Base-by-base conservation (phyloP, 2,113 vertebrate species). In the Hippocampus zosterae region DNA sequence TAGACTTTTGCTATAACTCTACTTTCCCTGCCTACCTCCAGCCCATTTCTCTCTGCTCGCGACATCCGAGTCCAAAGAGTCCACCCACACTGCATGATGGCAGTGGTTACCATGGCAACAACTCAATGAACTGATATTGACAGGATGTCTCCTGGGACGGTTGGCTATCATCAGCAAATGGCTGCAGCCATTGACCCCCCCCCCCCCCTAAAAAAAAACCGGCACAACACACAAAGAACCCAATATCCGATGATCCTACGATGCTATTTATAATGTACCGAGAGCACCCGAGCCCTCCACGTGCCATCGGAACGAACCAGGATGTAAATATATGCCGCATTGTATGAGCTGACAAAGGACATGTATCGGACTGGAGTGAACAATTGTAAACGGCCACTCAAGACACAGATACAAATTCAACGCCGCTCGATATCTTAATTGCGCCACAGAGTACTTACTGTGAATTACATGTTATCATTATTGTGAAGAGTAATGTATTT, bases 371-470 rank as follows among this genome's bases (percentile, higher is more conserved):
- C 81, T 73, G 77, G 86, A 69, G 75, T 78, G 9, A 52, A 79
- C 70, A 83, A 78, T 60, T 82, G 80, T 85, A 80, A 66, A n/a
- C 21, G 6, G 21, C 52, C 52, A 23, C 21, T 55, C 52, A n/a
- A n/a, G 37, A 6, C 29, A 16, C 29, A 16, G 21, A 46, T 46
- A 29, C 44, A 37, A 2, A 15, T 60, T 8, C 48, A 44, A 1
- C 41, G 11, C 7, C 65, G 11, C 12, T 56, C 42, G 33, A 21
- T 56, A 60, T 50, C 52, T 60, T 29, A 42, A 59, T 63, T 67
- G 71, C 76, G 75, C 84, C 74, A 72, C 82, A 72, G 72, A 84
- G 81, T 90, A 89, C 89, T 91, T 90, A 89, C 89, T 91, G 88
- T 91, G 89, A 91, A 86, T 79, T 77, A 71, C 81, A 79, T 65